phyloP scores from a whole-genome alignment of 1,140 invertebrate species.

The Leptopilina boulardi region DNA sequence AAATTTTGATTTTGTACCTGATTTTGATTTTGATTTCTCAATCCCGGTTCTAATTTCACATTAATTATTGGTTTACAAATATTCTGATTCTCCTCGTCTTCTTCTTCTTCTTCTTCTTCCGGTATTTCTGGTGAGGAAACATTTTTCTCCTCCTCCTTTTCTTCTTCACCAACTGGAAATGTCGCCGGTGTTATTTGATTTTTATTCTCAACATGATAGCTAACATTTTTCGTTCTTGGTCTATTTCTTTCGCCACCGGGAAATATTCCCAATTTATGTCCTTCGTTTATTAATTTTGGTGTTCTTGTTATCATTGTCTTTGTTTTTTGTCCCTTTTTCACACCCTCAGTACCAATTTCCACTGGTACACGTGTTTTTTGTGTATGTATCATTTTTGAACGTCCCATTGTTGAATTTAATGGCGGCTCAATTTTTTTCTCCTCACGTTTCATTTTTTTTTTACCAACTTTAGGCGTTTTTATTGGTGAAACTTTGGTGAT shows the following conservation, averaged over 20 bases:
- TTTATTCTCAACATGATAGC: constrained; percentile 78
- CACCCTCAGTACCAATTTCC: constrained; percentile 75
- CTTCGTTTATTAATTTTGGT: constrained; percentile 68
- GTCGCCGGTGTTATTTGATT: constrained; percentile 71
- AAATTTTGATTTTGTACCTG: constrained; percentile 70
- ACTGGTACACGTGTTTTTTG: constrained; percentile 79
- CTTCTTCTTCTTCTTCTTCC: not conserved
- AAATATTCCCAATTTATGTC: constrained; percentile 69
- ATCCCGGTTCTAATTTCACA: constrained; percentile 70
- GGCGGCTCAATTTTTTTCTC: constrained; percentile 69
- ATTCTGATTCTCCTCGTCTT: not conserved
- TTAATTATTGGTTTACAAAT: constrained; percentile 35
- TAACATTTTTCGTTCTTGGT: constrained; percentile 80
- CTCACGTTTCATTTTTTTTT: constrained; percentile 68
- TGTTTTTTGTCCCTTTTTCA: constrained; percentile 77
- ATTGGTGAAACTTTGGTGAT: constrained; percentile 69
- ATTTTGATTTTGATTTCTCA: constrained; percentile 52
- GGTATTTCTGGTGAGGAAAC: constrained; percentile 41
- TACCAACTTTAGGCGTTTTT: constrained; percentile 63
- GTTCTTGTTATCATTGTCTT: constrained; percentile 78
- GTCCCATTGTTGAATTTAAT: constrained; percentile 65
- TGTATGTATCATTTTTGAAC: constrained; percentile 86
- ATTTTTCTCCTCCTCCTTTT: constrained; percentile 55
- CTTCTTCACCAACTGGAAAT: constrained; percentile 64
- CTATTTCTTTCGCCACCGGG: constrained; percentile 75